These are phyloP conservation scores for Aphidoletes aphidimyza DNA, from an alignment of 2,888 invertebrate species.

Conservation along the genomic window DNA sequence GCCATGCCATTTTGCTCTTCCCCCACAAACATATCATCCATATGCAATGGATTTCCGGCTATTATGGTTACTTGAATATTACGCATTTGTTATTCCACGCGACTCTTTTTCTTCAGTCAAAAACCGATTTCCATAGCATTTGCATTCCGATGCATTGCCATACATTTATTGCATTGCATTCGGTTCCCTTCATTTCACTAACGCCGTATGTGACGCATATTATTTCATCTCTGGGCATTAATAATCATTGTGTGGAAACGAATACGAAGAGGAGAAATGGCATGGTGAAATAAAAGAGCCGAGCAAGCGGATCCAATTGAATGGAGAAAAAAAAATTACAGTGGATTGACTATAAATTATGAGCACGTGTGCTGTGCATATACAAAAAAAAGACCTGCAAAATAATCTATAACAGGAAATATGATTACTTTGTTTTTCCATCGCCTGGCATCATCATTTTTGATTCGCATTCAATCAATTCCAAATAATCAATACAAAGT, in stretches of 20 bases:
- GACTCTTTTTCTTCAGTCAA: background rate
- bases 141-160: background rate
- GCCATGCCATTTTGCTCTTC: too few relatives aligned
- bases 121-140: background rate
- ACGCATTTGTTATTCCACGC: background rate
- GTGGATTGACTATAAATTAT: constrained; percentile 10
- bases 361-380: background rate
- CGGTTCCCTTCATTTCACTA: background rate
- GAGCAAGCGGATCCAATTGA: constrained; percentile 4
- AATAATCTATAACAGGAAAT: constrained; percentile 15
- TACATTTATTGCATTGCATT: background rate
- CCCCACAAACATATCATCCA: background rate
- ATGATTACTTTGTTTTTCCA: constrained; percentile 11
- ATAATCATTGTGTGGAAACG: background rate
- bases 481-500: background rate
- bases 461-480: constrained; percentile 1
- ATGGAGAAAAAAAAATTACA: constrained; percentile 5
- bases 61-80: constrained; percentile 31
- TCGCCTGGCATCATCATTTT: background rate
- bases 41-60: constrained; percentile 23
- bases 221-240: background rate
- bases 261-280: background rate
- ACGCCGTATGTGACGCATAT: background rate
- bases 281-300: too few relatives aligned
- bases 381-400: background rate